Conservation (phyloP, 2,888 invertebrate genomes). For the Andrena camellia region DNA sequence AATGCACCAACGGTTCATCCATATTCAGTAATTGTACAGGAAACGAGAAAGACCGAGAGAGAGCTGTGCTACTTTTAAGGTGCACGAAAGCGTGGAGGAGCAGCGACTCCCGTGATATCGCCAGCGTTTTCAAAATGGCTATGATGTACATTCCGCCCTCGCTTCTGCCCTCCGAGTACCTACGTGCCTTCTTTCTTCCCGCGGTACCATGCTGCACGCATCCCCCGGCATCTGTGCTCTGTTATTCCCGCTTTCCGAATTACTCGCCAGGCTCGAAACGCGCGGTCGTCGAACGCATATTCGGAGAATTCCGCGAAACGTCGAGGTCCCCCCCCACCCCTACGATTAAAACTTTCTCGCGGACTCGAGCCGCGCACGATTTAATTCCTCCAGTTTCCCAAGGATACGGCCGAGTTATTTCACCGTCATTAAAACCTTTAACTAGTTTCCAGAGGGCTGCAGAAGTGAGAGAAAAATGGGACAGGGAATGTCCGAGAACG, state of each 20-base stretch:
- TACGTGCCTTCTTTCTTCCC: not conserved
- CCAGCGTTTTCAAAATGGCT: conserved; percentile 32
- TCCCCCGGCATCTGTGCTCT: not conserved
- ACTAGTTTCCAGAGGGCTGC: conserved; percentile 4
- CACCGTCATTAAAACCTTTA: conserved; percentile 18
- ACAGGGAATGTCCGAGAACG: no score
- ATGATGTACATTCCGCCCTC: conserved; percentile 36
- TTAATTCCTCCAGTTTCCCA: no score
- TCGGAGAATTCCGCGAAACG: not conserved
- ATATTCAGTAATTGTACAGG: conserved; percentile 63
- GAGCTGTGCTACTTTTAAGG: conserved; percentile 27
- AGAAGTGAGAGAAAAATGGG: not conserved
- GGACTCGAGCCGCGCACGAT: no score
- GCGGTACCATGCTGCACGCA: not conserved
- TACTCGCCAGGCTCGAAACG: no score
- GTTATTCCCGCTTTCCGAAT: not conserved
- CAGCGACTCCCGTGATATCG: conserved; percentile 30
- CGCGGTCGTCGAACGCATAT: no score
- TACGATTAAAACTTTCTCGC: not conserved
- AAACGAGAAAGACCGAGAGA: conserved; percentile 51
- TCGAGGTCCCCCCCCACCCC: not conserved
- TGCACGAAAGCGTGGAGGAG: conserved; percentile 15
- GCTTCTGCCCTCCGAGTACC: not conserved
- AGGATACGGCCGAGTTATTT: conserved; percentile 1
- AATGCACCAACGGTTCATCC: conserved; percentile 57